phyloP scores from a whole-genome alignment of 1,140 invertebrate species.

The Hyles vespertilio region DNA sequence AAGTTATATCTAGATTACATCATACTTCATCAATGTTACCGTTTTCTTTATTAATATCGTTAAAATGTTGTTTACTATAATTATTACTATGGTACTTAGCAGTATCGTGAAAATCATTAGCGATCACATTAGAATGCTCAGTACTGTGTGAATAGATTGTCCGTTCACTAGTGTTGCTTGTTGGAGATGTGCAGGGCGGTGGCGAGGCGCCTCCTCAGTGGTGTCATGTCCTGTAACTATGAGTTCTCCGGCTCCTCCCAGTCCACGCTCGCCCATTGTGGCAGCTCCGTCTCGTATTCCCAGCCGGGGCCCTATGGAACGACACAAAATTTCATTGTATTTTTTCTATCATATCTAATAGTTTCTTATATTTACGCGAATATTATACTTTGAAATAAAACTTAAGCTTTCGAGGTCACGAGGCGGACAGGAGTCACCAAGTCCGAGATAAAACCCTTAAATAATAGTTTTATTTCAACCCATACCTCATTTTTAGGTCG shows the following conservation, averaged over 20 bases:
- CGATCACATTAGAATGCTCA: conserved; percentile 1
- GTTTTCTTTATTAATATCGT: conserved; percentile 1
- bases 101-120: conserved; percentile 2
- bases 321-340: too few relatives aligned
- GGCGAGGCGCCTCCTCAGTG: conserved; percentile 45
- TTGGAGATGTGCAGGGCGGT: conserved; percentile 27
- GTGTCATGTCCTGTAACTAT: conserved; percentile 56
- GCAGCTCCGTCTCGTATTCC: conserved; percentile 92
- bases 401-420: too few relatives aligned
- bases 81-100: too few relatives aligned
- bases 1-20: conserved; percentile 3
- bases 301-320: conserved; percentile 85
- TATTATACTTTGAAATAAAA: too few relatives aligned
- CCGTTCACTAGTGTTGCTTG: too few relatives aligned
- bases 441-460: too few relatives aligned
- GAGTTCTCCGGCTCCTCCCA: conserved; percentile 81
- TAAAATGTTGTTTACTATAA: too few relatives aligned
- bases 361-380: too few relatives aligned
- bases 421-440: too few relatives aligned
- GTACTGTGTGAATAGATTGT: not conserved
- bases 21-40: not conserved
- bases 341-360: too few relatives aligned
- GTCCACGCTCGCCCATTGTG: conserved; percentile 90
- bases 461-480: too few relatives aligned
- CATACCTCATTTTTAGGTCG: too few relatives aligned